Conservation (phyloP, 2,888 invertebrate species). For the Ochropleura plecta region DNA sequence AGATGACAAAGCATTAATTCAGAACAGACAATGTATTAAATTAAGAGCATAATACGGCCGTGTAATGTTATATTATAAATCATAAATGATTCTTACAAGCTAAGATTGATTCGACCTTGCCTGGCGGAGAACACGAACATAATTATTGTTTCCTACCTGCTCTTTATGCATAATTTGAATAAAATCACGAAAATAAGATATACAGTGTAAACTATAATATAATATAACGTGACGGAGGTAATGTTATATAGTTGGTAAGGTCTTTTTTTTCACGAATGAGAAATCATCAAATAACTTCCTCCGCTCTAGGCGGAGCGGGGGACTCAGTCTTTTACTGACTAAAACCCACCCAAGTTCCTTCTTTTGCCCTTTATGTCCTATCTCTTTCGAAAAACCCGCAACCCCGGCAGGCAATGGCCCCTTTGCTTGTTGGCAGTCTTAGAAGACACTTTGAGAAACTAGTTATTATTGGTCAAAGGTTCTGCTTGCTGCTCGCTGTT, state of each 20-base stretch:
- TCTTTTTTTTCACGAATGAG: too few relatives aligned
- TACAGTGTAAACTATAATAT: constrained; percentile 20
- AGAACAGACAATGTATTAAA: constrained; percentile 30
- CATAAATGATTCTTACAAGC: constrained; percentile 29
- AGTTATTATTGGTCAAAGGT: not conserved
- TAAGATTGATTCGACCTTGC: constrained; percentile 61
- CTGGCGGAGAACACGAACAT: constrained; percentile 41
- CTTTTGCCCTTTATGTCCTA: too few relatives aligned
- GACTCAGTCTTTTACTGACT: too few relatives aligned
- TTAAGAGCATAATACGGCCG: constrained; percentile 22
- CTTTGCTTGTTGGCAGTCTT: too few relatives aligned
- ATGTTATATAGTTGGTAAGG: not conserved
- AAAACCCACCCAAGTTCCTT: too few relatives aligned
- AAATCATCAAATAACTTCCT: too few relatives aligned
- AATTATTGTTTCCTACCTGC: constrained; percentile 63
- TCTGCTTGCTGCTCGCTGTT: not conserved
- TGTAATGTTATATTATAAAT: constrained; percentile 47
- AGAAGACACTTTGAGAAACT: not conserved
- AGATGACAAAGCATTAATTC: constrained; percentile 34
- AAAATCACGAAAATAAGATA: constrained; percentile 60
- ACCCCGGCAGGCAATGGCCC: too few relatives aligned
- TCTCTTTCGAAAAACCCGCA: too few relatives aligned
- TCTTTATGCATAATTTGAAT: constrained; percentile 64
- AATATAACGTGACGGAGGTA: not conserved
- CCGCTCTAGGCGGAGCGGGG: too few relatives aligned